Conservation (phyloP, 2,888 invertebrate species). For the Pyrocoelia pectoralis region DNA sequence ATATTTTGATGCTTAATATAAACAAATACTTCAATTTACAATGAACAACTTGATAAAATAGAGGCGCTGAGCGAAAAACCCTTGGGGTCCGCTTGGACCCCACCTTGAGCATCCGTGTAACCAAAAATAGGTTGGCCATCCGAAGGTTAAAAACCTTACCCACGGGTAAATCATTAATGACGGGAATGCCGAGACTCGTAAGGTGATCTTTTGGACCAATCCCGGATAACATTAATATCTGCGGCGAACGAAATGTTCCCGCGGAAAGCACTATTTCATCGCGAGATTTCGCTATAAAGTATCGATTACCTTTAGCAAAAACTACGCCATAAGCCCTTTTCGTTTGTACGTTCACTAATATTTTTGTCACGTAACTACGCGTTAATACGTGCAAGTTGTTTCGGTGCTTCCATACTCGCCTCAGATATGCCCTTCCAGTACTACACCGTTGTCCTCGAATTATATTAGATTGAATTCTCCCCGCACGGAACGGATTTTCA, state of each 20-base stretch:
- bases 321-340: background rate
- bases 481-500: constrained; percentile 62
- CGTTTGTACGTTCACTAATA: background rate
- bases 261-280: constrained; percentile 86
- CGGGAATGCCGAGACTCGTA: constrained; percentile 72
- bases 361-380: constrained; percentile 60
- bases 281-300: constrained; percentile 66
- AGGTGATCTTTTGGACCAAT: constrained; percentile 81
- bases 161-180: constrained; percentile 80
- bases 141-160: constrained; percentile 68
- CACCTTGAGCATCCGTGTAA: too few relatives aligned
- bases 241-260: constrained; percentile 91
- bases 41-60: too few relatives aligned
- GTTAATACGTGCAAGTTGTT: constrained; percentile 67
- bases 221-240: constrained; percentile 87
- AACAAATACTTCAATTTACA: too few relatives aligned
- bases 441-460: too few relatives aligned
- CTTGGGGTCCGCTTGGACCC: too few relatives aligned
- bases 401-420: constrained; percentile 62
- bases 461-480: too few relatives aligned
- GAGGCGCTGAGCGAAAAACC: too few relatives aligned
- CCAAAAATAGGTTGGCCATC: too few relatives aligned
- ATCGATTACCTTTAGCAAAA: background rate
- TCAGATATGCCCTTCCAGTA: constrained; percentile 65
- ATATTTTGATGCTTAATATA: too few relatives aligned